Base-by-base conservation (phyloP, 2,888 invertebrate genomes). In the Cyaniris semiargus region DNA sequence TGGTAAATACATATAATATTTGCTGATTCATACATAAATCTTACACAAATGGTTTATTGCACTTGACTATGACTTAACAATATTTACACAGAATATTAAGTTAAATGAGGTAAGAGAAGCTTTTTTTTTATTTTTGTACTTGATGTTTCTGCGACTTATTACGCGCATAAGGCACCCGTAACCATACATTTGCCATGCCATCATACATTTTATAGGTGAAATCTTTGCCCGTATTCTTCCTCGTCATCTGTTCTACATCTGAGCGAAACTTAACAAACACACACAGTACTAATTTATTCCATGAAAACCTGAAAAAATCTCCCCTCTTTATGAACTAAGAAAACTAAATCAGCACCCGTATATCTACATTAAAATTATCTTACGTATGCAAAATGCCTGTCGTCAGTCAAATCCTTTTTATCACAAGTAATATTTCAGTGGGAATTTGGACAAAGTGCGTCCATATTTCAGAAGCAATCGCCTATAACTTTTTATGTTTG, bases 391-490 rank as follows among this genome's bases (percentile, higher is more conserved):
- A 76, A 71, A 76, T 71, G 56, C 53, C 53, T 70, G 66, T 76
- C 79, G 78, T 80, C 75, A 77, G 80, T 79, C 81, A 90, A 89
- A 88, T 87, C 87, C 88, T 88, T 90, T 91, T 91, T 92, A 91
- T 91, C 90, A 88, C 83, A 74, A 86, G 90, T 86, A 90, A 90
- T 92, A 91, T 92, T 91, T 90, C 88, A 89, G 87, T 83, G 85
- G 85, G 85, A 87, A 88, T 89, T 87, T 86, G 82, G 88, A 92
- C 91, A 91, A 92, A 92, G 89, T 90, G 90, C 83, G 27, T 66
- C 5, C 6, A 66, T 31, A 66, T 66, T 66, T 66, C 27, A 66
- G 27, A 27, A 27, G 60, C 21, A 23, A 60, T 21, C 7, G 60
- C 60, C 60, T 60, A 60, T 60, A 60, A 60, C 10, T 23, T 60